Conservation (phyloP, 2,797 vertebrate genomes). For the Sebastes nivosus region DNA sequence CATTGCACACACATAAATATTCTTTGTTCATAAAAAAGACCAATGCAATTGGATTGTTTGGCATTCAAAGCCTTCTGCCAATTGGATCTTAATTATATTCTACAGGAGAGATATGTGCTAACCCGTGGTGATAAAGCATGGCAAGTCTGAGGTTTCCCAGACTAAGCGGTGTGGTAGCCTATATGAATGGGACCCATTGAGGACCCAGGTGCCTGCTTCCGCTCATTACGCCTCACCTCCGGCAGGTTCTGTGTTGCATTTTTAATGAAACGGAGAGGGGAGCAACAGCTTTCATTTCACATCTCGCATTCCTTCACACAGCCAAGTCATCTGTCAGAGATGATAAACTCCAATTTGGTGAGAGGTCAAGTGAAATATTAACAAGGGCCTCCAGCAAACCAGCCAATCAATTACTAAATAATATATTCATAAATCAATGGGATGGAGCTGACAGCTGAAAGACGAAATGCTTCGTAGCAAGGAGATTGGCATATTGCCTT, state of each 20-base stretch:
- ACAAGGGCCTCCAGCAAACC: slow-evolving; percentile 64
- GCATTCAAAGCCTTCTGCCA: slow-evolving; percentile 7
- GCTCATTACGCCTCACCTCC: slow-evolving; percentile 60
- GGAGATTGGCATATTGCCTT: slow-evolving; percentile 39
- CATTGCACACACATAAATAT: background rate
- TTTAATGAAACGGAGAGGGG: slow-evolving; percentile 59
- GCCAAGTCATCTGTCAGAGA: slow-evolving; percentile 64
- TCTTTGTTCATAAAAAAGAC: background rate
- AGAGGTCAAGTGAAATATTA: slow-evolving; percentile 79
- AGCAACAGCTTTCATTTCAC: slow-evolving; percentile 55
- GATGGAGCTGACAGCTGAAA: slow-evolving; percentile 49
- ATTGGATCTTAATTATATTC: slow-evolving; percentile 20
- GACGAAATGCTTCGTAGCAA: slow-evolving; percentile 34
- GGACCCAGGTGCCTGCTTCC: slow-evolving; percentile 37
- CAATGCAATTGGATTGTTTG: background rate
- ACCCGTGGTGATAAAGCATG: slow-evolving; percentile 11
- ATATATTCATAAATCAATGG: slow-evolving; percentile 72
- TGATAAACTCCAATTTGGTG: slow-evolving; percentile 70
- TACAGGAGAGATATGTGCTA: background rate
- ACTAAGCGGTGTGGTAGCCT: slow-evolving; percentile 1
- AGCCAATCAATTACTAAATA: slow-evolving; percentile 69
- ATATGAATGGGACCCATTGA: slow-evolving; percentile 16
- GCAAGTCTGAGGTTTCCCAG: slow-evolving; percentile 21
- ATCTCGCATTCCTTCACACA: slow-evolving; percentile 46
- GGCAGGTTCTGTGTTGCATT: slow-evolving; percentile 56